Base-by-base conservation (phyloP, 2,113 vertebrate species). In the Chaetura pelagica region DNA sequence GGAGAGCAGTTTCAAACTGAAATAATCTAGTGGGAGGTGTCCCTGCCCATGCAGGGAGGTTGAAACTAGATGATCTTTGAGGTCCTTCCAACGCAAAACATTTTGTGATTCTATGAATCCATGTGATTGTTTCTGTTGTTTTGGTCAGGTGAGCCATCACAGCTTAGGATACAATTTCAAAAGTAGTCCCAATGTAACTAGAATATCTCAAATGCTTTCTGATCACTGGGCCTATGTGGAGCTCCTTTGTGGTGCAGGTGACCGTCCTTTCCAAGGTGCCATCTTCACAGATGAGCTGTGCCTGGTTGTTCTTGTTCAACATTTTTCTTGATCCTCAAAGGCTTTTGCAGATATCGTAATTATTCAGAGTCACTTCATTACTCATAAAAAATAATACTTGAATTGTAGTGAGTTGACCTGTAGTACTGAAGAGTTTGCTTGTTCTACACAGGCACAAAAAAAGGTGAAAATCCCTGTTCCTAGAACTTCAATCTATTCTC, bases 361-460 rank as follows among this genome's bases (percentile, higher is more conserved):
- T 58, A 38, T 94, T 88, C 48, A 55, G 55, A 46, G 62, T 71
- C 64, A 55, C 59, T 80, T 84, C 34, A 19, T 90, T 83, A 51
- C 75, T 90, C 13, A 59, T 48, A 7, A 88, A 90, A 94, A 68
- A 72, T 64, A 91, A 29, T 92, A 34, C 84, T 83, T 95, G 75
- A 51, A 10, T 58, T 88, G 72, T 57, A 51, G 19, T 86, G 55
- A 11, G 55, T 86, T 66, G 68, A 82, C 55, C 40, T 73, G 58
- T 12, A 17, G 34, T 44, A 12, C 40, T 32, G 63, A 90, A 54
- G 49, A 64, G 54, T 24, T 58, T 4, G 30, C 13, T 71, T n/a
- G 26, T 4, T 7, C 46, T 83, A 40, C 61, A 0, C 9, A 30
- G 30, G 21, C 23, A 17, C 29, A 57, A n/a, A 46, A 74, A 15